Evolutionary conservation across 2,113 vertebrate genomes (phyloP).

Genomic region (Naja naja): DNA sequence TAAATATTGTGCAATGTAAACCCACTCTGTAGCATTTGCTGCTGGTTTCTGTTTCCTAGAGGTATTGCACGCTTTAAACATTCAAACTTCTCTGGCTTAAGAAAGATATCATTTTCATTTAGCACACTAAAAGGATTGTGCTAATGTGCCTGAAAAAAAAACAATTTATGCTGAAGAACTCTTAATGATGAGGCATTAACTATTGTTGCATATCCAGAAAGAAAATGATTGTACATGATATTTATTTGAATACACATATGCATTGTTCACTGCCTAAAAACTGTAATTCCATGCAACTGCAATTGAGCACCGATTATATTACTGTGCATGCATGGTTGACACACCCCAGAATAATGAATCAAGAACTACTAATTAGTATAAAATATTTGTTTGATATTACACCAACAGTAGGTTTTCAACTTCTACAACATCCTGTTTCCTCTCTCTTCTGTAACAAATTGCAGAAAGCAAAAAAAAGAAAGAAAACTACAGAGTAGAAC

Average conservation of each 20-base stretch:
- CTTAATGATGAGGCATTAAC: not conserved
- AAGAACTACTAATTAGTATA: not conserved
- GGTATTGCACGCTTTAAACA: not conserved
- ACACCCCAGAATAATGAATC: not conserved
- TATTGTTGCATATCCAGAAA: not conserved
- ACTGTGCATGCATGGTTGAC: not conserved
- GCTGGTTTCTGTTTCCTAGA: not conserved
- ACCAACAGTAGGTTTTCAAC: not conserved
- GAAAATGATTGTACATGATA: not conserved
- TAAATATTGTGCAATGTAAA: not conserved
- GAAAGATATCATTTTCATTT: not conserved
- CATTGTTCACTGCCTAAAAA: not conserved
- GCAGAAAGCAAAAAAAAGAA: constrained; percentile 9
- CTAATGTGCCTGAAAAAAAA: not conserved
- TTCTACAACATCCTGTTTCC: not conserved
- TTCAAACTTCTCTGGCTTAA: not conserved
- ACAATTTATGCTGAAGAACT: not conserved
- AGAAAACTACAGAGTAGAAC: not conserved
- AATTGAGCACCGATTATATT: not conserved
- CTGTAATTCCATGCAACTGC: not conserved
- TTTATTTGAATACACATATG: not conserved
- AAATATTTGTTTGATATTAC: not conserved
- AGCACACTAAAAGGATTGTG: not conserved
- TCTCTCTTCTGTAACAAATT: not conserved
- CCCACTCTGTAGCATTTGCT: not conserved